Evolutionary conservation across 2,113 vertebrate species (phyloP).

Genomic region (Alligator mississippiensis): DNA sequence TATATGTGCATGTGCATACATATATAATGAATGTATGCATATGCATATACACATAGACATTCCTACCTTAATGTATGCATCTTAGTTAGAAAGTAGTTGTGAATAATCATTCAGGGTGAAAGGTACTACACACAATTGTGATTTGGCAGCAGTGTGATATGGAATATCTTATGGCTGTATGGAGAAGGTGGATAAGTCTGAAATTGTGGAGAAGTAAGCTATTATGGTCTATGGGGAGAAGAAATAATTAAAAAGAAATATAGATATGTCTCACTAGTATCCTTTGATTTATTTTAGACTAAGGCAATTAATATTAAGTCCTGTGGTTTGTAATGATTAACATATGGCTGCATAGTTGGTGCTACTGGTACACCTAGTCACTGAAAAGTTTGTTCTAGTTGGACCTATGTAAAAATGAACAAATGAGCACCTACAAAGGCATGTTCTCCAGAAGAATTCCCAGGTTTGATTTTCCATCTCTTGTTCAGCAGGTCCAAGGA

Average conservation of each 20-base stretch:
- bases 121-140: neutral
- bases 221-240: neutral
- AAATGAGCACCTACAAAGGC: neutral
- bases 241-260: neutral
- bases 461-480: conserved; percentile 80
- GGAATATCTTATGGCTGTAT: neutral
- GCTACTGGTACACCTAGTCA: neutral
- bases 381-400: neutral
- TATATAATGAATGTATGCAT: neutral
- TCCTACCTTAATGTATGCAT: neutral
- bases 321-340: neutral
- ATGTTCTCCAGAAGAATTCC: conserved; percentile 33
- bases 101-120: neutral
- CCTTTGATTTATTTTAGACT: neutral
- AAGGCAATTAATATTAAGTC: neutral
- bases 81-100: neutral
- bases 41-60: neutral
- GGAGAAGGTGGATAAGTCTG: neutral
- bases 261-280: neutral
- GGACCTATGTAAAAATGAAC: neutral
- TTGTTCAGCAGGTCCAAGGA: conserved; percentile 96
- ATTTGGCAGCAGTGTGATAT: neutral
- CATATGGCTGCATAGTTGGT: neutral
- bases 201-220: neutral
- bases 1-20: neutral